Base-by-base conservation (phyloP, 64 coral and sea anemone genomes). In the Astreopora myriophthalma region DNA sequence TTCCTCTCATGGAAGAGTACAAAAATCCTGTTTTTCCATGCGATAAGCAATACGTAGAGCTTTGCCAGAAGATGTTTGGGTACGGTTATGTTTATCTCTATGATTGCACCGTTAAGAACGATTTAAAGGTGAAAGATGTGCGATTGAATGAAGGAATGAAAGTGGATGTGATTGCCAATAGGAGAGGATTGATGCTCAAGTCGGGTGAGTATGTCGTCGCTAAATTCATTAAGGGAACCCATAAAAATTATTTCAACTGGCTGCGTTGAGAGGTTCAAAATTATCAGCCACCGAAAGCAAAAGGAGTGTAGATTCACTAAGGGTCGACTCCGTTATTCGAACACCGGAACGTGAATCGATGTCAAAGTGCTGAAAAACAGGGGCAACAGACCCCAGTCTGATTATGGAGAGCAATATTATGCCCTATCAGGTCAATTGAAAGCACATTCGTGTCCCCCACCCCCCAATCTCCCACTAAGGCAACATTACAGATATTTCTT, bases 41-140 rank as follows among this genome's bases (percentile, higher is more conserved):
- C 44, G 92, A 98, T 19, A 98, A 98, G 30, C 96, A 98, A 73
- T 87, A 94, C 75, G 92, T 98, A 3, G 96, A 98, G 23, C 55
- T 94, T 1, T 98, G 96, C 34, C 96, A 98, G 84, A 92, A 75
- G 2, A 94, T 98, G 89, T 92, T 84, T 31, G 96, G 96, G 6
- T 98, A 98, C 24, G 96, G 82, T 3, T 89, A 89, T 5, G 96
- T 98, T 26, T 77, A 84, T 17, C 74, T 98, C 20, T 27, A 38
- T 12, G 82, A 94, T 55, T 98, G 96, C 61, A 92, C 68, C 5
- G 82, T 98, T 48, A 78, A 92, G 67, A 98, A 85, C 34, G 92
- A 98, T 76, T 27, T 98, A 2, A 94, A 89, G 36, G 62, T 94
- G 34, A 98, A 98, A 22, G 96, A 98, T 20, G 67, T 98, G 5